Evolutionary conservation across 2,113 vertebrate species (phyloP).

Genomic region (Apteryx owenii): DNA sequence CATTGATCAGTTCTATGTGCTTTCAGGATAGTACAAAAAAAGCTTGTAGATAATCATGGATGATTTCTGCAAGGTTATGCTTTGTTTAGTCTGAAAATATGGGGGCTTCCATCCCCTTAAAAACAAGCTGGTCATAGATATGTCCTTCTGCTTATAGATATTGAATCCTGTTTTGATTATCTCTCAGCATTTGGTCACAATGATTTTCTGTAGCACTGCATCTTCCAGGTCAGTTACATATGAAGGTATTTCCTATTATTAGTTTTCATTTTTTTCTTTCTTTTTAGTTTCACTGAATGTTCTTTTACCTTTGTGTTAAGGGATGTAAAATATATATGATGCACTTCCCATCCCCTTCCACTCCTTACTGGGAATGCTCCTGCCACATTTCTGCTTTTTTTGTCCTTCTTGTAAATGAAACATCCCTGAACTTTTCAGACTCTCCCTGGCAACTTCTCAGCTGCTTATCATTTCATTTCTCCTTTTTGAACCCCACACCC

Average conservation of each 20-base stretch:
- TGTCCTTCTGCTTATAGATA: background rate
- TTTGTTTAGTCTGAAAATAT: background rate
- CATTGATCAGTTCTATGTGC: background rate
- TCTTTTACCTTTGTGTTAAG: background rate
- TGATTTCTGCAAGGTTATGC: background rate
- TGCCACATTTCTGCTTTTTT: background rate
- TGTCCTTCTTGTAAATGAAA: background rate
- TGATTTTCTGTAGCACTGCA: background rate
- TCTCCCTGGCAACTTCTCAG: background rate
- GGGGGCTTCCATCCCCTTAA: background rate
- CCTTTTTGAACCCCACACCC: background rate
- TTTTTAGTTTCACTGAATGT: background rate
- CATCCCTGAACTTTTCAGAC: background rate
- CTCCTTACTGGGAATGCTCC: background rate
- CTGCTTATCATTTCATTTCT: slow-evolving; percentile 4
- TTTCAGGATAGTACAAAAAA: background rate
- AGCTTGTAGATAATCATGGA: background rate
- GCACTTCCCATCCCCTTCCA: background rate
- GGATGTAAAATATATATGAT: background rate
- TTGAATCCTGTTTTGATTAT: background rate
- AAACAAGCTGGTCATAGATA: background rate
- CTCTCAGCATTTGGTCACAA: background rate
- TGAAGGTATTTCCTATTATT: background rate
- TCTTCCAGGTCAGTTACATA: background rate
- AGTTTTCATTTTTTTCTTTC: background rate